These are phyloP conservation scores for Platichthys flesus DNA, from an alignment of 2,113 vertebrate species.

Conservation along the genomic window DNA sequence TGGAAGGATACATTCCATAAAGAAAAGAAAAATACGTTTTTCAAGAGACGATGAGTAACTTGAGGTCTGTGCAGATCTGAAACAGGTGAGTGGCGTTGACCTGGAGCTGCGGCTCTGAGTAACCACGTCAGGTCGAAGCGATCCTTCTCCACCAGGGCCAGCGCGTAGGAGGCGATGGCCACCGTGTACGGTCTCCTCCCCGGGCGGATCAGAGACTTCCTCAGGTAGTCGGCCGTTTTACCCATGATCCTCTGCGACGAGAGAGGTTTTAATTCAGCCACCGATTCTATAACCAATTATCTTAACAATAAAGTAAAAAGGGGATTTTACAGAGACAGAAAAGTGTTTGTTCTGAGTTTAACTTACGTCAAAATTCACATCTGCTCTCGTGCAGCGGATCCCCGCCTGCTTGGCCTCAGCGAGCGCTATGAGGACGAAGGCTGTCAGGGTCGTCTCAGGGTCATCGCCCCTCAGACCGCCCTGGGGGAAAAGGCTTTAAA, in stretches of 20 bases:
- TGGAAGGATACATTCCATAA: not conserved
- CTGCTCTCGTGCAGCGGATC: slow-evolving; percentile 63
- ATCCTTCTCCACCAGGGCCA: slow-evolving; percentile 69
- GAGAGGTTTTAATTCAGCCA: not conserved
- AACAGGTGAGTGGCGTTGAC: slow-evolving; percentile 21
- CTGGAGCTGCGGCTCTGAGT: slow-evolving; percentile 63
- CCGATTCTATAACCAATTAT: not conserved
- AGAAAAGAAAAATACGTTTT: not conserved
- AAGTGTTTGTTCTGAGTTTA: not conserved
- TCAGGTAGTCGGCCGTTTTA: slow-evolving; percentile 63
- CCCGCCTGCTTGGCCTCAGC: slow-evolving; percentile 79
- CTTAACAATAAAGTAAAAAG: not conserved
- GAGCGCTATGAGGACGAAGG: slow-evolving; percentile 88
- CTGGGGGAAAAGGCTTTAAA: slow-evolving; percentile 65
- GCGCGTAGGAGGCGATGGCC: slow-evolving; percentile 87
- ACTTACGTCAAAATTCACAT: slow-evolving; percentile 39
- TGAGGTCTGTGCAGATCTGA: not conserved
- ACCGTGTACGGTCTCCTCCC: slow-evolving; percentile 85
- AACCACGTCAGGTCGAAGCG: slow-evolving; percentile 17
- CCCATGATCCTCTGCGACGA: slow-evolving; percentile 45
- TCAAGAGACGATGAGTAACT: not conserved
- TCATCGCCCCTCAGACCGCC: slow-evolving; percentile 80
- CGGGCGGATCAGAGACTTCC: slow-evolving; percentile 15
- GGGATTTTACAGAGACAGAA: too few species aligned
- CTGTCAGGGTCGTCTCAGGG: slow-evolving; percentile 84